Evolutionary conservation across 2,113 vertebrate genomes (phyloP), one percentile per base, ranked within the genome.

Genomic region (Rhadina sibilatrix): DNA sequence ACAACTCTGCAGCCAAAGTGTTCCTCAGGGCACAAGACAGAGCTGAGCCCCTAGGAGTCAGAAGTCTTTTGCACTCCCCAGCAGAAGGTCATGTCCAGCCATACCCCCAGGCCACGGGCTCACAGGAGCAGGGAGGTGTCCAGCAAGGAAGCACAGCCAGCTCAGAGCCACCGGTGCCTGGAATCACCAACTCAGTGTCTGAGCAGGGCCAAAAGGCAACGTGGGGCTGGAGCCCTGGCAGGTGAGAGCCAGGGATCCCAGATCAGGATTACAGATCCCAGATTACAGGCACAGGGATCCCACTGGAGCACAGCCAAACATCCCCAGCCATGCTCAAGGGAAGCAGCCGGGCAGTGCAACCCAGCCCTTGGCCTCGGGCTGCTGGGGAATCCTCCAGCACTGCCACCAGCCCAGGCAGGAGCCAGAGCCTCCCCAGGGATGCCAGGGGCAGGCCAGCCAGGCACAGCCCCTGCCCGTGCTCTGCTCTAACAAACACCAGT

Each of bases 171-270:
- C 18, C 3, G 27, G 44, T 1, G 5, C 60, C 68, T 8, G 11
- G 38, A 56, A 49, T 8, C 63, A 49, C 21, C 54, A 35, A 2
- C 11, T 4, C 0, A 14, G 54, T 0, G 16, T 7, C 2, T 4
- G 46, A 37, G 76, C 47, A 12, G 14, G 72, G 37, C n/a, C 60
- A 8, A 0, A 37, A 54, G 66, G 47, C 13, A 42, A 6, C 3
- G 1, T 1, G 0, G 50, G 0, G 12, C 4, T 14, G 10, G 15
- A 49, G 44, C 40, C 37, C 37, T 0, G 0, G 71, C 52, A 46
- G 60, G 65, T 6, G 38, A 35, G n/a, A 12, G 42, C 15, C n/a
- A n/a, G n/a, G n/a, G n/a, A n/a, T n/a, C n/a, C n/a, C n/a, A n/a
- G n/a, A n/a, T n/a, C n/a, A n/a, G n/a, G n/a, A n/a, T n/a, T n/a